Evolutionary conservation across 35 echinoderm and acorn worm species (phyloP), one percentile per base, ranked within the genome.

Genomic region (Amphiura filiformis): DNA sequence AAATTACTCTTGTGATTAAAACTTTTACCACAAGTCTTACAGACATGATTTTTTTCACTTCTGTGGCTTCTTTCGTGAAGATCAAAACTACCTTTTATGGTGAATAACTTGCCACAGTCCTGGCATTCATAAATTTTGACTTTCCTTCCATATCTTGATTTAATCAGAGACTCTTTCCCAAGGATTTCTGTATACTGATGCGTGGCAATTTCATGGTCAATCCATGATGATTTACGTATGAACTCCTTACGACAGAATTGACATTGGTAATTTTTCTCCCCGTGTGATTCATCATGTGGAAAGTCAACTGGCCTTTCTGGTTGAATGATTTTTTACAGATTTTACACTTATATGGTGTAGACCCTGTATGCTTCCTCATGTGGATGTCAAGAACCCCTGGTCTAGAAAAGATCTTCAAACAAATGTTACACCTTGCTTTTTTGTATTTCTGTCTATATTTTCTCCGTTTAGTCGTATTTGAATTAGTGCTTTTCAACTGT

Each of bases 1-100:
- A 81, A 39, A 20, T 32, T 36, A 28, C 79, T 26, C 38, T 81
- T 81, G 13, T 39, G 79, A 37, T 36, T 81, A 36, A 81, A 81
- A 15, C 13, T 7, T 30, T 81, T 81, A 23, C 38, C 79, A 39
- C 79, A 81, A 81, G 38, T n/a, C n/a, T n/a, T n/a, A n/a, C n/a
- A n/a, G n/a, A n/a, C n/a, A n/a, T n/a, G n/a, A n/a, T n/a, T n/a
- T 81, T 37, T 39, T 20, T 81, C 38, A 11, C 28, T 31, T 26
- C 18, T 32, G 76, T 30, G 76, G 14, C 28, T 11, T 32, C 76
- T 20, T 78, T 78, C 5, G 11, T 31, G 76, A 13, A 32, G 26
- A 26, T 78, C 76, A 78, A 1, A 31, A 78, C 20, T 7, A 52
- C 44, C 20, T 20, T 52, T 52, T 11, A 11, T 52, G 20, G 44